Evolutionary conservation across 1,140 invertebrate species (phyloP), one percentile per base, ranked within the genome.

Genomic region (Micrasema longulum): DNA sequence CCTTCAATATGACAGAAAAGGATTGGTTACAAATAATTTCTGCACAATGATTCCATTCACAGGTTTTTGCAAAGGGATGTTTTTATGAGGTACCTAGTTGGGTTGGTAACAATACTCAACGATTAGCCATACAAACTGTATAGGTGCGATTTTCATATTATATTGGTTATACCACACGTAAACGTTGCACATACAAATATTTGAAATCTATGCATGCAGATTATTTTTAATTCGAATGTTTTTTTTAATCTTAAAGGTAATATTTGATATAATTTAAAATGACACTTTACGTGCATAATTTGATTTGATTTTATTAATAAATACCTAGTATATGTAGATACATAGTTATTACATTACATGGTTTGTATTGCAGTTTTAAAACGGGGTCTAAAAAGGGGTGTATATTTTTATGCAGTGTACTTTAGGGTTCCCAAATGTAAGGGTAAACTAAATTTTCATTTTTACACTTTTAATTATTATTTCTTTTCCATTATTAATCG

Each of bases 11-110:
- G 16, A 55, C 48, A 69, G 52, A 69, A 69, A 68, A 52, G 65
- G 52, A 69, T 69, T 69, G 66, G 53, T 69, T 69, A 50, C 66
- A 69, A 69, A 69, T 45, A 60, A 60, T 69, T 69, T 57, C 7
- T 0, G 11, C 48, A 57, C 66, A 69, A 57, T n/a, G 36, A 55
- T 57, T 67, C 57, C 52, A 57, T 69, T 69, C 52, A 69, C n/a
- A 64, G 2, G 22, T 64, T 64, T 9, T 64, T 31, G 41, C 41
- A 35, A 60, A 60, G 55, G 55, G 55, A 41, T 60, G 55, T 31
- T 26, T 11, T 31, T 64, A 64, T 47, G 38, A 41, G 60, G 43
- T 48, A 48, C 23, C 47, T 64, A 35, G 38, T 26, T 2, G 16
- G 31, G 35, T 2, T 10, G 38, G 11, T 26, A 38, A 63, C 60